A percentile compares a stretch with the other conserved stretches of the same genome.
Conservation (phyloP, 2,113 vertebrate genomes). For the Pelvicachromis taeniatus region DNA sequence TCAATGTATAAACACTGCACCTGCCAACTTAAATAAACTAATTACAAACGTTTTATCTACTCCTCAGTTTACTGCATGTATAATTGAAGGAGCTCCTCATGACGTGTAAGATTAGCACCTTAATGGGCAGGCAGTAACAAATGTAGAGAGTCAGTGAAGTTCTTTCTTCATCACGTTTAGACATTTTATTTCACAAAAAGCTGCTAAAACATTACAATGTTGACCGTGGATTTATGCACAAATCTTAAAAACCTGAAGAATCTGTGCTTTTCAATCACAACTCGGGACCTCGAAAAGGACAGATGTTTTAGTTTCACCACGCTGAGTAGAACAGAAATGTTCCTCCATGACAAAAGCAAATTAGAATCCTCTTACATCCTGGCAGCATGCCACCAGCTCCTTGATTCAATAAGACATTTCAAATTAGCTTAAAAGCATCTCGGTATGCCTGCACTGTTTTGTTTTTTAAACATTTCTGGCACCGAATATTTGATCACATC, state of each 20-base stretch:
- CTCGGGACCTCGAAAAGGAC: not conserved
- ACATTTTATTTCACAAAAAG: not conserved
- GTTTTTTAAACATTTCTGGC: not conserved
- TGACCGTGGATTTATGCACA: not conserved
- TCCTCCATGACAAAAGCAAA: conserved; percentile 1
- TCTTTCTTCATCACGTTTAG: not conserved
- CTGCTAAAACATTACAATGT: not conserved
- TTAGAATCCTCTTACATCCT: conserved; percentile 5
- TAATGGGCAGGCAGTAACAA: not conserved
- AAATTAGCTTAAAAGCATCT: conserved; percentile 24
- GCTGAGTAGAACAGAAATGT: not conserved
- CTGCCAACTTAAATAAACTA: not conserved
- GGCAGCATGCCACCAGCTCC: not conserved
- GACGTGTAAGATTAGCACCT: not conserved
- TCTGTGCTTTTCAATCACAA: not conserved
- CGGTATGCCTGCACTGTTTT: not conserved
- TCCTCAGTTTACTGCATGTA: not conserved
- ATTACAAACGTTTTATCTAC: not conserved
- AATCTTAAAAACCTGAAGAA: not conserved
- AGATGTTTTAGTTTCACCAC: not conserved
- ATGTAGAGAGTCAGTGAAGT: not conserved
- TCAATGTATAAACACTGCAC: not conserved
- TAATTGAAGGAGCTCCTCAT: not conserved
- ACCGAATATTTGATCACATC: conserved; percentile 6
- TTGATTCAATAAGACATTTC: conserved; percentile 27